Base-by-base conservation (phyloP, 1,140 invertebrate species). In the Luehdorfia chinensis region DNA sequence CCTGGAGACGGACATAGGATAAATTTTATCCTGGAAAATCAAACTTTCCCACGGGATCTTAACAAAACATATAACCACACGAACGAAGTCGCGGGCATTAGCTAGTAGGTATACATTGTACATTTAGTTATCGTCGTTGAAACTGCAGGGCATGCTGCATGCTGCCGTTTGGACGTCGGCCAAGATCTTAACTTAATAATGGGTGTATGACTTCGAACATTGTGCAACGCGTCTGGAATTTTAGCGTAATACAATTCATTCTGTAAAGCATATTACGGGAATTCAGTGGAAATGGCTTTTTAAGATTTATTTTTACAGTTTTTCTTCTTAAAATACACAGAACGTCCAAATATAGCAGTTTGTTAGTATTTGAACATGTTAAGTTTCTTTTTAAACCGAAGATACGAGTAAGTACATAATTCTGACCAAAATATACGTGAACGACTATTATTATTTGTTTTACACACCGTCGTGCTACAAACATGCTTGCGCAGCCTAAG, bases 181-280 rank as follows among this genome's bases (percentile, higher is more conserved):
- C 39, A 43, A 43, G 39, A 28, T 43, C 39, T 43, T 43, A 43
- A 43, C 25, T 30, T 43, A 30, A 43, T 43, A 43, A 43, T 28
- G 15, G 39, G n/a, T 11, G 27, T 11, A 28, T 28, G 27, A 41
- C 21, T 28, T 28, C 27, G 15, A 2, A 19, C 27, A 9, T 27
- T 18, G 39, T 13, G 25, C 39, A 43, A 28, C 39, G 8, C 37
- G 13, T 41, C 39, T 28, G 21, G 14, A 43, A 43, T 43, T 28
- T 43, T 25, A 43, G 30, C 27, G 25, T 7, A 9, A 43, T 6
- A 43, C 18, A 43, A 43, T 43, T 43, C 27, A 5, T 43, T 43
- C 30, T 43, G 18, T 30, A 16, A 41, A 41, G 9, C 13, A 11
- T 18, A 15, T 30, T 30, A 30, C 14, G 39, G 39, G 15, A 34